Evolutionary conservation across 2,888 invertebrate genomes (phyloP).

Genomic region (Melolontha melolontha): DNA sequence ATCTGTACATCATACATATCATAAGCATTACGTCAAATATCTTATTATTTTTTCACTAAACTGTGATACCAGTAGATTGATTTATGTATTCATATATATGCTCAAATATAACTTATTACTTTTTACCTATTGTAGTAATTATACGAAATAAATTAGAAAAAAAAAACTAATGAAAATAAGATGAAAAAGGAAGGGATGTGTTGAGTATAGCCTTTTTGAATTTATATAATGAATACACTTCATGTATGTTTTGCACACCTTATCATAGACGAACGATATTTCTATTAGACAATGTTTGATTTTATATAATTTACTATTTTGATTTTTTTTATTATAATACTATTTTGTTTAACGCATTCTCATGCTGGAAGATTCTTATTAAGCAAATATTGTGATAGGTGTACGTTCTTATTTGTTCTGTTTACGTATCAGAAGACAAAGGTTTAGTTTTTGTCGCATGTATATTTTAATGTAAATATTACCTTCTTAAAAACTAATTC

Average conservation of each 20-base stretch:
- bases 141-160: conserved; percentile 25
- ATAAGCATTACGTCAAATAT: conserved; percentile 39
- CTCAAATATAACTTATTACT: conserved; percentile 61
- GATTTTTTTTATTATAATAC: conserved; percentile 36
- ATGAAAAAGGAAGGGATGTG: too few species aligned
- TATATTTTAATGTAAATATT: too few species aligned
- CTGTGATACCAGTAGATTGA: conserved; percentile 65
- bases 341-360: conserved; percentile 41
- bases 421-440: background rate
- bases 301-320: conserved; percentile 20
- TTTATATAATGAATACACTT: conserved; percentile 4
- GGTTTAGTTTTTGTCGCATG: too few species aligned
- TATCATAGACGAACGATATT: too few species aligned
- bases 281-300: too few species aligned
- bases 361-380: background rate
- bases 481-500: too few species aligned
- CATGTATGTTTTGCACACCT: conserved; percentile 24
- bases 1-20: conserved; percentile 11
- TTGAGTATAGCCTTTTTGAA: conserved; percentile 11
- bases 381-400: too few species aligned
- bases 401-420: conserved; percentile 1
- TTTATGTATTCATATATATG: conserved; percentile 58
- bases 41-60: conserved; percentile 61
- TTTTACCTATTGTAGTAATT: conserved; percentile 46
- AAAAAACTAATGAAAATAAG: conserved; percentile 5